phyloP scores from a whole-genome alignment of 2,888 invertebrate genomes.

The Escarpia spicata region DNA sequence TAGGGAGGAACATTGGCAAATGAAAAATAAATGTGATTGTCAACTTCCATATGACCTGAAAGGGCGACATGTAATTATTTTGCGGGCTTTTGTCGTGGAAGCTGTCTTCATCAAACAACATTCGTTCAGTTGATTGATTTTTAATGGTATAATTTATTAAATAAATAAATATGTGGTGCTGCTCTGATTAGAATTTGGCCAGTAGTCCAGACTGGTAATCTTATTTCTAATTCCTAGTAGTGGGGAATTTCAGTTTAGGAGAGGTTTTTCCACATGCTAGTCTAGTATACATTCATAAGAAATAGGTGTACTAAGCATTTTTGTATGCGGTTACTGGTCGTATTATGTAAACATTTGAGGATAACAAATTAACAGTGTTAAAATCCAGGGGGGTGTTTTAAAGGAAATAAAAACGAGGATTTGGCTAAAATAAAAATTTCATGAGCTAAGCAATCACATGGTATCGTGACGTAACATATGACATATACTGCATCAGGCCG shows the following conservation, averaged over 20 bases:
- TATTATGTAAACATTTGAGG: neutral
- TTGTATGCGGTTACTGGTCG: neutral
- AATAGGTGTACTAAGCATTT: neutral
- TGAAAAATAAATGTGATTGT: neutral
- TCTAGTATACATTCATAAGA: neutral
- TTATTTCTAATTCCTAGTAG: neutral
- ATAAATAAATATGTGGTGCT: neutral
- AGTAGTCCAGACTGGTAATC: neutral
- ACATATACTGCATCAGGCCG: too few species aligned
- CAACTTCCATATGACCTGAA: neutral
- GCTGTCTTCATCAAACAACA: neutral
- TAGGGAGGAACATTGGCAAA: neutral
- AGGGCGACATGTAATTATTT: neutral
- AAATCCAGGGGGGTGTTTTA: neutral
- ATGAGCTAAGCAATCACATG: too few species aligned
- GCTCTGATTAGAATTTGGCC: neutral
- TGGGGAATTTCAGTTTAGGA: neutral
- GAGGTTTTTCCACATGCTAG: neutral
- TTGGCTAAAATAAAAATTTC: too few species aligned
- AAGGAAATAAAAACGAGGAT: too few species aligned
- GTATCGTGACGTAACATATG: too few species aligned
- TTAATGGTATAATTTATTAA: neutral
- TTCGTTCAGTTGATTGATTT: neutral
- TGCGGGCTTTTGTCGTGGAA: neutral
- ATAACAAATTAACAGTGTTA: neutral